Base-by-base conservation (phyloP, 2,888 invertebrate genomes). In the Xanthostigma xanthostigma region DNA sequence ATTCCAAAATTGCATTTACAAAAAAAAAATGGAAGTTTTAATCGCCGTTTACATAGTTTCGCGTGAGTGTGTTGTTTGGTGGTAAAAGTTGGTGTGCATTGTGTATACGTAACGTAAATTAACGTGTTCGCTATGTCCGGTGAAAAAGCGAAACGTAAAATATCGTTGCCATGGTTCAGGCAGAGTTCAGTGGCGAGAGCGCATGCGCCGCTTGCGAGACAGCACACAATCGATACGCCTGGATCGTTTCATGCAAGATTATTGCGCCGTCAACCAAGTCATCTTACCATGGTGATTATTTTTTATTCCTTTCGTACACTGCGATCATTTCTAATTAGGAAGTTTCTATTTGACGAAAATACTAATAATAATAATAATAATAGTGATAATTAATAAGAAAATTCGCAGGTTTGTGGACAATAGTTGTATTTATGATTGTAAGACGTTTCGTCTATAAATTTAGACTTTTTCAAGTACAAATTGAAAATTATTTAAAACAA, bases 211-310 rank as follows among this genome's bases (percentile, higher is more conserved):
- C 76, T 90, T 49, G 78, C 87, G 52, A 78, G 90, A 49, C 90
- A 90, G 67, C 89, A 90, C 66, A 90, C 90, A 68, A 89, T 91
- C 71, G 90, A 90, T 70, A 86, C 89, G 56, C 89, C 89, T 61
- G 79, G 86, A 66, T 85, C 87, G 52, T 87, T 88, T 71, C 82
- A 86, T 61, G 83, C 86, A 59, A 74, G 81, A 56, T 73, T 81
- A 54, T 76, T 85, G 63, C 80, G 78, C 59, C 71, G 77, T 55
- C 78, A 79, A 68, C 76, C 76, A 62, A 75, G 75, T 62, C 77
- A 79, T 59, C 74, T 74, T 53, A 60, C 62, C 51, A 61, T 68
- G 67, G 67, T 68, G 60, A 63, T 58, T 62, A 60, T 57, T 36
- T 39, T 53, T 54, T 46, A 44, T 47, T 45, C 46, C 27, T 39